Evolutionary conservation across 2,888 invertebrate genomes (phyloP).

Genomic region (Synanthedon formicaeformis): DNA sequence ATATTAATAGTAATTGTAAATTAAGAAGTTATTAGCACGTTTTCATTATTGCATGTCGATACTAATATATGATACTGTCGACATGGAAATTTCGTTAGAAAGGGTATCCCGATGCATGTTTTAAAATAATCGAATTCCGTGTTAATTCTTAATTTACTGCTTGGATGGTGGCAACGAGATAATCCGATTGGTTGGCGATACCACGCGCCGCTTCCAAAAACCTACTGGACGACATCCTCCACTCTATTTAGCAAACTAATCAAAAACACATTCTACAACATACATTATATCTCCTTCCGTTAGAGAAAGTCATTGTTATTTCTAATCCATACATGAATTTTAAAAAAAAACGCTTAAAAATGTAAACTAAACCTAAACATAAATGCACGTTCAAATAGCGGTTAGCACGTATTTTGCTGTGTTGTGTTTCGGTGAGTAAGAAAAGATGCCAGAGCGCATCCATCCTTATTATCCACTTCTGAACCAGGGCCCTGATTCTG

Average conservation of each 20-base stretch:
- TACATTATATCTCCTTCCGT: too few relatives aligned
- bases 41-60: too few relatives aligned
- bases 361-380: too few relatives aligned
- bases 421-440: too few relatives aligned
- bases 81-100: slow-evolving; percentile 50
- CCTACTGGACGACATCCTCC: slow-evolving; percentile 37
- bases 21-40: not conserved
- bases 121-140: slow-evolving; percentile 64
- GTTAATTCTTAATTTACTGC: slow-evolving; percentile 70
- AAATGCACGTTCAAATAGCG: too few relatives aligned
- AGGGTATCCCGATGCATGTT: slow-evolving; percentile 61
- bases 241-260: not conserved
- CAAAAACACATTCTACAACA: not conserved
- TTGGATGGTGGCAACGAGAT: slow-evolving; percentile 49
- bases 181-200: slow-evolving; percentile 51
- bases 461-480: too few relatives aligned
- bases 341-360: too few relatives aligned
- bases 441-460: too few relatives aligned
- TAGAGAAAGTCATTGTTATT: too few relatives aligned
- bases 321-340: too few relatives aligned
- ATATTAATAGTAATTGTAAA: slow-evolving; percentile 1
- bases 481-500: too few relatives aligned
- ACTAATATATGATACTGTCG: slow-evolving; percentile 1
- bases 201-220: slow-evolving; percentile 38
- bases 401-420: too few relatives aligned